These are phyloP conservation scores for Meiosimyza platycephala DNA, from an alignment of 2,888 invertebrate genomes.

Conservation along the genomic window DNA sequence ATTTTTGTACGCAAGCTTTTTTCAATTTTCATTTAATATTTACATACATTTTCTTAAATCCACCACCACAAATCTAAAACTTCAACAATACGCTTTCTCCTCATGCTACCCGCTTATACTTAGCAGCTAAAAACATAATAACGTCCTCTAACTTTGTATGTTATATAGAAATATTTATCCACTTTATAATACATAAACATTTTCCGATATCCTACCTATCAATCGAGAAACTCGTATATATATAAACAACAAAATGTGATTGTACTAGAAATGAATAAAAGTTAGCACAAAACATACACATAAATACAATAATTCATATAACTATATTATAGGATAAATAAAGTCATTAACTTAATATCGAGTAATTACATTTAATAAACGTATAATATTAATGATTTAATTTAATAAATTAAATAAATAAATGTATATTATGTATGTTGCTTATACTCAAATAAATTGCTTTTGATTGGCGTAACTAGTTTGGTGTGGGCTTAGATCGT, in stretches of 20 bases:
- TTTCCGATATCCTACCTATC: neutral
- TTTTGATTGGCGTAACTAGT: neutral
- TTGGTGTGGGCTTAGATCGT: no score
- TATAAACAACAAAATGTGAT: conserved; percentile 19
- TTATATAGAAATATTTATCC: conserved; percentile 2
- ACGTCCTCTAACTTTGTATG: no score
- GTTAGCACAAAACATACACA: neutral
- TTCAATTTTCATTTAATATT: no score
- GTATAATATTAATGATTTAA: neutral
- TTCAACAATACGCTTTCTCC: no score
- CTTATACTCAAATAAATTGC: neutral
- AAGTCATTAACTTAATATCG: conserved; percentile 7
- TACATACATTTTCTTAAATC: no score
- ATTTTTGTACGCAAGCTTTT: no score
- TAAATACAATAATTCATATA: conserved; percentile 2
- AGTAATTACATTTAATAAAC: conserved; percentile 1
- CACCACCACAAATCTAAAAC: no score
- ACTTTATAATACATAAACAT: neutral
- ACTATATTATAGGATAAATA: neutral
- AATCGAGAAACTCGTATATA: no score
- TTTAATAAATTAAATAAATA: neutral
- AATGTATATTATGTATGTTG: neutral
- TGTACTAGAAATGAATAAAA: conserved; percentile 1
- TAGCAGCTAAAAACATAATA: no score
- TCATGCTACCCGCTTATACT: no score